Base-by-base conservation (phyloP, 1,140 invertebrate species). In the Listronotus oregonensis region DNA sequence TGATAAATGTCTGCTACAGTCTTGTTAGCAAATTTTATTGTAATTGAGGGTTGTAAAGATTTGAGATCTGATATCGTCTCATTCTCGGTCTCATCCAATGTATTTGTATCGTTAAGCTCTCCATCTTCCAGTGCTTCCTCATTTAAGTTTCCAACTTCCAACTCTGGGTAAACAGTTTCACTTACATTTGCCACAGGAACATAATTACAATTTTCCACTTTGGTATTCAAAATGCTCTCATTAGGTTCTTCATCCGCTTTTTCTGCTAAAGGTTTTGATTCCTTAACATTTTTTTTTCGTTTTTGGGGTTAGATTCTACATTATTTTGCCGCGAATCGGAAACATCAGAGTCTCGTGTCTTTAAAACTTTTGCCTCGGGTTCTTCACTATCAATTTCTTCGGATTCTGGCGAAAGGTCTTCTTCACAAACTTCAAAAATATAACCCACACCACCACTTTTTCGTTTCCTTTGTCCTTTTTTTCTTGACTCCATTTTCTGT, bases 1-100 rank as follows among this genome's bases (percentile, higher is more conserved):
- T 69, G 71, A 55, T 75, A 75, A 27, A 61, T 49, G n/a, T 73
- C 67, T 18, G 68, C 59, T 12, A 66, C 47, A 3, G 42, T 52
- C 49, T 69, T 27, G 52, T 71, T 52, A 14, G 44, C 55, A 51
- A 74, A 75, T 58, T 46, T 73, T 10, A 75, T 68, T 14, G 54
- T 64, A 21, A 75, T 69, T 44, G 44, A 62, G 12, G 58, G 54
- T 10, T 46, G 39, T 14, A 58, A 32, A 31, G 34, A n/a, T 17
- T 6, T 6, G 15, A 18, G 10, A 21, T 6, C 40, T 12, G 9
- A 15, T 11, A 44, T 40, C 11, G 46, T 32, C 42, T 44, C 55
- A 32, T 59, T 43, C 9, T 46, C 56, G 12, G 46, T 32, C 42
- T 44, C 55, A 32, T 59, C 57, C 9, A 47, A 47, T n/a, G 40